Conservation (phyloP, 2,113 vertebrate species). For the Phalacrocorax brasilianus region DNA sequence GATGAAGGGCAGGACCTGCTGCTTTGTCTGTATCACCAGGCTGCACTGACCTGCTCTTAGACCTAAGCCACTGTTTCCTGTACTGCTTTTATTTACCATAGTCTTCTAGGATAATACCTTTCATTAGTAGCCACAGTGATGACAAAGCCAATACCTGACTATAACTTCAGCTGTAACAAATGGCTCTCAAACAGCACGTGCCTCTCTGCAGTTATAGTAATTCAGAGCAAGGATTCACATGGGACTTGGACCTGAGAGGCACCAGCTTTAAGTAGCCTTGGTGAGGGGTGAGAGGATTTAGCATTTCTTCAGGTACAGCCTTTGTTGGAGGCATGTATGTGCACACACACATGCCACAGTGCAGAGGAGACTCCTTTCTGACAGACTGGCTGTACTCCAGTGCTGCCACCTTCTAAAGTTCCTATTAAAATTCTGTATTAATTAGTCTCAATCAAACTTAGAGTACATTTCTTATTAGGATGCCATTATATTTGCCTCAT, state of each 20-base stretch:
- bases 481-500: background rate
- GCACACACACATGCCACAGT: background rate
- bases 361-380: background rate
- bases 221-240: background rate
- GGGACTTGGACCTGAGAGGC: background rate
- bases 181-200: background rate
- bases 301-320: background rate
- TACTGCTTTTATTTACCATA: background rate
- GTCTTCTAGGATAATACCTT: background rate
- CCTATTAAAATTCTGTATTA: background rate
- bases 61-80: background rate
- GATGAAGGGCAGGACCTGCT: background rate
- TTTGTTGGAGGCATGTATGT: background rate
- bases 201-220: background rate
- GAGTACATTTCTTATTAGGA: background rate
- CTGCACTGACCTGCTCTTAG: background rate
- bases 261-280: background rate
- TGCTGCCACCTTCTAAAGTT: background rate
- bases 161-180: background rate
- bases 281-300: background rate
- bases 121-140: background rate
- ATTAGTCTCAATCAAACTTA: background rate
- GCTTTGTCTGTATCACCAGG: background rate
- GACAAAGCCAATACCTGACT: background rate
- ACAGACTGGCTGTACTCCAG: background rate